These are phyloP conservation scores for Leptodactylus fuscus DNA, from an alignment of 2,113 vertebrate species.

Conservation along the genomic window DNA sequence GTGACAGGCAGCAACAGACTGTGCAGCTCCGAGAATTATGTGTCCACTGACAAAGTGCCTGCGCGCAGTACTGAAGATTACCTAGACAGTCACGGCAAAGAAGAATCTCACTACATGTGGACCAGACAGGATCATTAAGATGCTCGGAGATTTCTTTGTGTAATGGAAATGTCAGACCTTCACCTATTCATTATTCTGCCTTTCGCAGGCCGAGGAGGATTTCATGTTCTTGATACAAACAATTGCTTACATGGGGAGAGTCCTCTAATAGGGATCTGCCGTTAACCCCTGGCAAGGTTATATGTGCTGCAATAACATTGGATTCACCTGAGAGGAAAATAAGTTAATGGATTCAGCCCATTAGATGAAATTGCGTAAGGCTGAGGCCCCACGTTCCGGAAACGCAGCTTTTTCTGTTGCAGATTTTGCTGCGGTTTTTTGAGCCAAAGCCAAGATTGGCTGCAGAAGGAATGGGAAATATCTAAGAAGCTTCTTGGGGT, in stretches of 20 bases:
- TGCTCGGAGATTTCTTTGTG: slow-evolving; percentile 69
- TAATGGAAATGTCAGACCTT: slow-evolving; percentile 75
- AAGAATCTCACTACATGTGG: slow-evolving; percentile 66
- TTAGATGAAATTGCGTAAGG: neutral
- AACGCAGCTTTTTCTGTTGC: too few species aligned
- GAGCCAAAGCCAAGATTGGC: too few species aligned
- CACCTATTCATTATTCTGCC: slow-evolving; percentile 58
- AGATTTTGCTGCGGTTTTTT: too few species aligned
- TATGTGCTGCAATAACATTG: neutral
- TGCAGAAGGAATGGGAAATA: too few species aligned
- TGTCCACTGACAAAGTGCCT: slow-evolving; percentile 63
- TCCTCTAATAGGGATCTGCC: slow-evolving; percentile 30
- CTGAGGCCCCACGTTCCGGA: too few species aligned
- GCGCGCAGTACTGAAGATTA: slow-evolving; percentile 69
- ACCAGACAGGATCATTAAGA: slow-evolving; percentile 68
- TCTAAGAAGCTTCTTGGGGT: too few species aligned
- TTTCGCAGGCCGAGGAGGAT: slow-evolving; percentile 1
- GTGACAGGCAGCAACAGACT: slow-evolving; percentile 46
- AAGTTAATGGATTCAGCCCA: neutral
- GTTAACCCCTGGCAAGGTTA: slow-evolving; percentile 23
- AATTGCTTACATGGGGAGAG: slow-evolving; percentile 31
- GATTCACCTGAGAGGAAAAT: neutral
- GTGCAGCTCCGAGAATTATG: slow-evolving; percentile 52
- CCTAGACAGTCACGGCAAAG: slow-evolving; percentile 66
- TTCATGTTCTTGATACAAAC: slow-evolving; percentile 48